Evolutionary conservation across 2,113 vertebrate genomes (phyloP).

Genomic region (Tichodroma muraria): DNA sequence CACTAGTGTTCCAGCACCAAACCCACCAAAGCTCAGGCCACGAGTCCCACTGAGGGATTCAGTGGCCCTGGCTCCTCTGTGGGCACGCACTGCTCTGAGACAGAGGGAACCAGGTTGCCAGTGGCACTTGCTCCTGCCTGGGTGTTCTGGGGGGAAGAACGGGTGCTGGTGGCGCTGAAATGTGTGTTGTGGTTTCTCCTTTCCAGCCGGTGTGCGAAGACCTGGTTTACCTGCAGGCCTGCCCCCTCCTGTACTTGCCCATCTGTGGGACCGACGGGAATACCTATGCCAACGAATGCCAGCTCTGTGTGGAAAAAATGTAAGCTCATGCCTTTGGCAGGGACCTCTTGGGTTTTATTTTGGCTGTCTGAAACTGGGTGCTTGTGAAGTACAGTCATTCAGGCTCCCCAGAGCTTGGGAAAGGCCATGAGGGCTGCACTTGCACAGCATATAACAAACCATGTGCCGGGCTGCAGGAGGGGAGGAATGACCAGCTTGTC

Average conservation of each 20-base stretch:
- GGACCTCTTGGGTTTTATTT: background rate
- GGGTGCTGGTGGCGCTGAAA: background rate
- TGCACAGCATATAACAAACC: background rate
- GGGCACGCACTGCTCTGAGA: accelerated
- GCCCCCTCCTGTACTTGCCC: conserved; percentile 72
- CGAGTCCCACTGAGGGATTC: background rate
- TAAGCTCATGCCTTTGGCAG: background rate
- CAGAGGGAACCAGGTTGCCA: background rate
- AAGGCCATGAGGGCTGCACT: background rate
- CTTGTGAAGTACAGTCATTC: background rate
- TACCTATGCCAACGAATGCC: conserved; percentile 80
- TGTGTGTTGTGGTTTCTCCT: background rate
- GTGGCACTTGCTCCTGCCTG: background rate
- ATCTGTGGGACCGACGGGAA: conserved; percentile 77
- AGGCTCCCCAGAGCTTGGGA: background rate
- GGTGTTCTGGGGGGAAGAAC: background rate
- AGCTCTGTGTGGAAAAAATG: conserved; percentile 66
- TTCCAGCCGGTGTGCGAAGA: background rate
- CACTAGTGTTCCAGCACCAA: background rate
- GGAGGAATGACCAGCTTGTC: background rate
- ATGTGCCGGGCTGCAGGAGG: background rate
- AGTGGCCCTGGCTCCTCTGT: background rate
- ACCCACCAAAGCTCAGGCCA: background rate
- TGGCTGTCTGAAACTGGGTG: background rate
- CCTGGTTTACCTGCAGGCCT: conserved; percentile 4